Percentiles rank a stretch among this genome's conserved stretches.
Evolutionary conservation across 2,888 invertebrate genomes (phyloP).

Genomic region (Mimumesa dahlbomi): DNA sequence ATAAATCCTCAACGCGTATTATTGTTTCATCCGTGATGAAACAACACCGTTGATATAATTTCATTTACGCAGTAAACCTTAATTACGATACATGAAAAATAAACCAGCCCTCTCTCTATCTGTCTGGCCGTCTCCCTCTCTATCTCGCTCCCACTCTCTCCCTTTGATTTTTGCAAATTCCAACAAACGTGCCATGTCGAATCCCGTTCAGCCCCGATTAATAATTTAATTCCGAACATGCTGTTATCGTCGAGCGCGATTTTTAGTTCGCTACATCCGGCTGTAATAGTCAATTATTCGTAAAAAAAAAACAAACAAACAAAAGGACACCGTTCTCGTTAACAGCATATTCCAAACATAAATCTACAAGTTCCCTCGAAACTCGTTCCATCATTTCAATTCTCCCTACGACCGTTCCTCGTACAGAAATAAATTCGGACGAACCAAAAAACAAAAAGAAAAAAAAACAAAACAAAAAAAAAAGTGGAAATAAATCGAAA

Average conservation of each 20-base stretch:
- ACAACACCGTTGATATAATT: conserved; percentile 48
- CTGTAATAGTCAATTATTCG: conserved; percentile 3
- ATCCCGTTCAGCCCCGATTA: conserved; percentile 22
- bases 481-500: conserved; percentile 20
- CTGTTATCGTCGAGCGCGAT: conserved; percentile 19
- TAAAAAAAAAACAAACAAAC: not conserved
- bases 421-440: too few relatives aligned
- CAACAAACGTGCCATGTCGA: conserved; percentile 11
- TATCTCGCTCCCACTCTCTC: too few relatives aligned
- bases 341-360: not conserved
- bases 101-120: conserved; percentile 3
- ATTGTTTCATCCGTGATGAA: conserved; percentile 47
- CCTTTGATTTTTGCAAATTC: conserved; percentile 19
- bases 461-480: too few relatives aligned
- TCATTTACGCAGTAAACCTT: conserved; percentile 48
- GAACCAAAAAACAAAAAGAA: not conserved
- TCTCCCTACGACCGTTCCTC: not conserved
- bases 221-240: conserved; percentile 36
- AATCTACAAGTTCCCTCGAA: not conserved
- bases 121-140: too few relatives aligned
- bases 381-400: not conserved
- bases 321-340: not conserved
- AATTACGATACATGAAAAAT: conserved; percentile 48
- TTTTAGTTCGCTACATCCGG: not conserved
- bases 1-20: conserved; percentile 44